Evolutionary conservation across 2,888 invertebrate genomes (phyloP), one percentile per base, ranked within the genome.

Genomic region (Prosapia bicincta): DNA sequence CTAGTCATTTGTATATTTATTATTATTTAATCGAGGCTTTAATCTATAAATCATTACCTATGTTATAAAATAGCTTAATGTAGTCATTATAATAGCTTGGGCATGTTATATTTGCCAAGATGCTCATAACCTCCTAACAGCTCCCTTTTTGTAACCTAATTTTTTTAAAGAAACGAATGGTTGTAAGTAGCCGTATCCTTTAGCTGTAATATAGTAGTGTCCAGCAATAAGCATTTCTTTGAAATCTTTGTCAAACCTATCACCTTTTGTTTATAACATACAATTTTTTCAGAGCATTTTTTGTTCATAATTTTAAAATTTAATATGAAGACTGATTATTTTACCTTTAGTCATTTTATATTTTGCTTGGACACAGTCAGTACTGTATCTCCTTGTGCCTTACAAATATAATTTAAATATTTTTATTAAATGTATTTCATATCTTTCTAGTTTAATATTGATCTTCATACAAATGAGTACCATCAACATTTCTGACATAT

Each of bases 61-160:
- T 54, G 54, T 54, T n/a, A 54, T 54, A 54, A 54, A 38, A 38
- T 20, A 54, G 54, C 54, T 54, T 54, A 54, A 54, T 20, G 54
- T 54, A 54, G 54, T 54, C n/a, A 54, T 54, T 54, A 54, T 54
- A 13, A 54, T 54, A 54, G 54, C 1, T 54, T 54, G n/a, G n/a
- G 54, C 54, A 20, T 54, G n/a, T 54, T 20, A 54, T 54, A 54
- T 54, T 54, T 54, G 38, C 72, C 43, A 69, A n/a, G 73, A 69
- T 73, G 73, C 73, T 73, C 68, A 54, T 65, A 1, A 71, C n/a
- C 25, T n/a, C 15, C 26, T 38, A 26, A 30, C 32, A 67, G 73
- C n/a, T 69, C 73, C 69, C 43, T 73, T 67, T 73, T 67, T 73
- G 68, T 43, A 73, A 54, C 54, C 13, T 54, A n/a, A n/a, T 54